A percentile compares a stretch with the other conserved stretches of the same genome.
These are phyloP conservation scores for Melanophora roralis DNA, from an alignment of 2,888 invertebrate species.

Conservation along the genomic window DNA sequence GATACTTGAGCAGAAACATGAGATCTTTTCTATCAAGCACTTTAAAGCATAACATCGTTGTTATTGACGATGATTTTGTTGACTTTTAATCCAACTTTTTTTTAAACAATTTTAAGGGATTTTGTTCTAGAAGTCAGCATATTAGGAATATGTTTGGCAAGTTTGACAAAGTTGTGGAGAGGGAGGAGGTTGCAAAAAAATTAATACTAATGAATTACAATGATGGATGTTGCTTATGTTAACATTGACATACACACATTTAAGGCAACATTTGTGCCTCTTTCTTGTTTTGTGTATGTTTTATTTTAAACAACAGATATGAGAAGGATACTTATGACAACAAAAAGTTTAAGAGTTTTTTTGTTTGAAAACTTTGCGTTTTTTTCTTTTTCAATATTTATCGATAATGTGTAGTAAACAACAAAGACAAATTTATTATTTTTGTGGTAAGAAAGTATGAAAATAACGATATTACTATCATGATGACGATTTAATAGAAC, in stretches of 20 bases:
- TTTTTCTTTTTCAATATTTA: background rate
- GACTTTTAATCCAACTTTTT: background rate
- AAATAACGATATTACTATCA: slow-evolving; percentile 28
- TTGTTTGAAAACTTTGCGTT: slow-evolving; percentile 52
- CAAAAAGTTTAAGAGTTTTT: slow-evolving; percentile 54
- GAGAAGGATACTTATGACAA: background rate
- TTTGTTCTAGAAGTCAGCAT: slow-evolving; percentile 7
- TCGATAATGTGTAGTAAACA: background rate
- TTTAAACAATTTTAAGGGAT: slow-evolving; percentile 25
- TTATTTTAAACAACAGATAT: background rate
- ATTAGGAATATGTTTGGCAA: background rate
- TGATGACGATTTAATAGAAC: slow-evolving; percentile 36
- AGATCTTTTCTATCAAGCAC: slow-evolving; percentile 42
- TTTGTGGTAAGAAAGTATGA: background rate
- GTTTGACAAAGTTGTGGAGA: background rate
- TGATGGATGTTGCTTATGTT: slow-evolving; percentile 59
- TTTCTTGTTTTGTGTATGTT: slow-evolving; percentile 13
- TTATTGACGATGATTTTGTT: slow-evolving; percentile 28
- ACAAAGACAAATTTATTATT: background rate
- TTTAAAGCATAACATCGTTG: slow-evolving; percentile 35
- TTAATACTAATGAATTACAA: slow-evolving; percentile 56
- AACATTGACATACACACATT: slow-evolving; percentile 41
- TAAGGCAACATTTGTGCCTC: slow-evolving; percentile 45
- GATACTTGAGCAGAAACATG: slow-evolving; percentile 54
- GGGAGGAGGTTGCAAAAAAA: background rate